Conservation (phyloP, 1,140 invertebrate species). For the Rhysida immarginata region DNA sequence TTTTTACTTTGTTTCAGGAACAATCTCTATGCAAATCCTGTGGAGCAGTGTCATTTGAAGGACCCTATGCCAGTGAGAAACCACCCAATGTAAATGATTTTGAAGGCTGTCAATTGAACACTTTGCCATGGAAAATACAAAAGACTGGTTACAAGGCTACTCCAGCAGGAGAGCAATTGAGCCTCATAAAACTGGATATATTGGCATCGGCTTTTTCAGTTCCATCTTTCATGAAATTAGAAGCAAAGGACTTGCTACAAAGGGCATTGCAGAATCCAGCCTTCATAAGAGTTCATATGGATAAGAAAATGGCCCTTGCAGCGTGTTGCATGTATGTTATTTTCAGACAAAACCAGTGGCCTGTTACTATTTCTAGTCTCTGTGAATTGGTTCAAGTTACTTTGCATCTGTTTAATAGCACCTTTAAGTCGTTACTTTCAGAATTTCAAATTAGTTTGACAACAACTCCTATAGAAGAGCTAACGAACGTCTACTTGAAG, state of each 20-base stretch:
- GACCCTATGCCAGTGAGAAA: neutral
- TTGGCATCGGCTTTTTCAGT: neutral
- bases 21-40: neutral
- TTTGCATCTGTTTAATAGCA: neutral
- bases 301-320: neutral
- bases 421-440: neutral
- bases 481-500: neutral
- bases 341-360: neutral
- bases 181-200: neutral
- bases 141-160: neutral
- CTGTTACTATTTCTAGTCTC: neutral
- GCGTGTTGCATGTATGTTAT: constrained; percentile 2
- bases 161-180: neutral
- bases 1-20: too few relatives aligned
- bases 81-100: neutral
- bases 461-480: neutral
- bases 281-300: neutral
- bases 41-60: neutral
- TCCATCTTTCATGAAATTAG: neutral
- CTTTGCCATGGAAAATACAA: neutral
- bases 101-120: neutral
- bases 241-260: neutral
- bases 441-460: neutral
- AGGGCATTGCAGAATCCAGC: neutral
- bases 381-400: neutral